phyloP scores from a whole-genome alignment of 2,797 vertebrate species.

The Emys orbicularis region DNA sequence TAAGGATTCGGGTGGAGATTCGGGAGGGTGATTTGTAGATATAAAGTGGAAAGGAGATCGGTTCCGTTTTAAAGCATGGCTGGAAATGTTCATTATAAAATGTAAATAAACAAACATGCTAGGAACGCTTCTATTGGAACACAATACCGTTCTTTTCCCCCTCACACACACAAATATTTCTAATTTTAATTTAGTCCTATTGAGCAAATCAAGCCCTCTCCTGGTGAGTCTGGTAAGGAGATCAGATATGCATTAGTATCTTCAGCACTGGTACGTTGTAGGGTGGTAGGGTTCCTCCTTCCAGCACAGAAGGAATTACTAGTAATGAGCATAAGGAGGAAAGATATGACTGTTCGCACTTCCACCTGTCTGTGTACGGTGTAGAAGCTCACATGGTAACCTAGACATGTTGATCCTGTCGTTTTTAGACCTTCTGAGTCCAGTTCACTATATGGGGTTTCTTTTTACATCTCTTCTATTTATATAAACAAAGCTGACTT shows the following conservation, averaged over 20 bases:
- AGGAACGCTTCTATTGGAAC: background rate
- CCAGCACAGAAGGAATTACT: background rate
- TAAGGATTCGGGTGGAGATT: background rate
- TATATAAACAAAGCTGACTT: rapidly evolving
- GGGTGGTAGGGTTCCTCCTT: conserved; percentile 6
- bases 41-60: background rate
- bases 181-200: conserved; percentile 3
- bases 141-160: background rate
- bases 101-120: background rate
- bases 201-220: background rate
- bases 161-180: background rate
- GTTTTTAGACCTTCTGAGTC: background rate
- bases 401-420: background rate
- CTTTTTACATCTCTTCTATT: background rate
- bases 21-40: background rate
- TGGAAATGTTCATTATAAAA: background rate
- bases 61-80: background rate
- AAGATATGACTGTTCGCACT: conserved; percentile 5
- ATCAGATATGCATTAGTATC: background rate
- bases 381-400: background rate
- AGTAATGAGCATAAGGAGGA: conserved; percentile 27
- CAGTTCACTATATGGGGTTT: background rate
- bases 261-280: background rate
- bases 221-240: background rate
- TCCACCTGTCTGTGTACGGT: rapidly evolving